Base-by-base conservation (phyloP, 1,140 invertebrate genomes). In the Meloidogyne chitwoodi region DNA sequence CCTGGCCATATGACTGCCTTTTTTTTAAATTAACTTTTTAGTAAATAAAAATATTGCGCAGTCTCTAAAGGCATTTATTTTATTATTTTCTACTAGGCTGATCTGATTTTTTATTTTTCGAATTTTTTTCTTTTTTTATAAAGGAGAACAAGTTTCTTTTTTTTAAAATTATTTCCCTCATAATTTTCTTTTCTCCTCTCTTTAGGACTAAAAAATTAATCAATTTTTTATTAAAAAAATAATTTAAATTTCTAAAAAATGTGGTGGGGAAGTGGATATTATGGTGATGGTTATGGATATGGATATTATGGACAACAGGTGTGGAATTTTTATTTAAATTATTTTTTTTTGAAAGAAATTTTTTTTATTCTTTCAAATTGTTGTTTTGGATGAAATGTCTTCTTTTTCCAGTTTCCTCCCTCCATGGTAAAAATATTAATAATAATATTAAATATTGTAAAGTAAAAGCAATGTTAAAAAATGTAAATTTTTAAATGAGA, bases 291-390 rank as follows among this genome's bases (percentile, higher is more conserved):
- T 3, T 73, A 73, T 34, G 48, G 48, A 2, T 34, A 38, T 31
- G 70, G 70, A 12, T 73, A 26, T 29, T 73, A 73, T 61, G 70
- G 70, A 19, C 61, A 44, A 14, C 70, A 73, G 70, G 70, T 61
- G 11, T 19, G 56, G 24, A 22, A 16, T 24, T 24, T 29, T 31
- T 6, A 48, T 44, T 29, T 38, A n/a, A 14, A n/a, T 12, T 22
- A 62, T 3, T 48, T 11, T 31, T 22, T 31, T 14, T 44, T 26
- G 44, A 19, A 26, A 70, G 34, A 68, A 34, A 24, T 38, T 19
- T 19, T 24, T 38, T 65, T 11, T 16, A 10, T 19, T 38, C n/a
- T 29, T 66, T 22, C 29, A n/a, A 31, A 41, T 31, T n/a, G 6
- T 67, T 1, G 24, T 19, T 16, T n/a, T n/a, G 38, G 22, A 69